A percentile compares a stretch with the other conserved stretches of the same genome.
phyloP scores from a whole-genome alignment of 23 tunicate genomes.

The Pegea sp. region DNA sequence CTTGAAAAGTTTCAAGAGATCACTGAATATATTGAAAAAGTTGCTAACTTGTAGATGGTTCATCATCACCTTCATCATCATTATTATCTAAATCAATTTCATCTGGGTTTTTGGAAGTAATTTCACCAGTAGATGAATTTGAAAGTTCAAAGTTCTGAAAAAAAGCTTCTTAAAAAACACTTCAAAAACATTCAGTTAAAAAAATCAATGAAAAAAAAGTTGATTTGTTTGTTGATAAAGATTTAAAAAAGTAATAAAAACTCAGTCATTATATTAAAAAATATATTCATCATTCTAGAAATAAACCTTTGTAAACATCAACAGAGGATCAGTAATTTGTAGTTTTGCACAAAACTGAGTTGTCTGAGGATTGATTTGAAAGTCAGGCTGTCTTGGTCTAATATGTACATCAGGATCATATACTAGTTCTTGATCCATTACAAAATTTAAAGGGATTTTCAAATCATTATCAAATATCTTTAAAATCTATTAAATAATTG shows the following conservation, averaged over 20 bases:
- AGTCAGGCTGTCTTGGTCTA: constrained; percentile 10
- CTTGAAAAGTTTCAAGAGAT: too few relatives aligned
- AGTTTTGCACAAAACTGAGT: constrained; percentile 76
- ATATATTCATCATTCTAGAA: background rate
- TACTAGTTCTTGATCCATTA: constrained; percentile 23
- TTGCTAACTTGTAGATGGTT: background rate
- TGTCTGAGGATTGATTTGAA: constrained; percentile 56
- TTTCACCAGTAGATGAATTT: too few relatives aligned
- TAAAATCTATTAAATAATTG: constrained; percentile 8
- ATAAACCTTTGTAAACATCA: constrained; percentile 31
- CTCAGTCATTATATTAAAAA: background rate
- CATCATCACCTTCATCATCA: constrained; percentile 11
- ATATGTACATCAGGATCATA: constrained; percentile 42
- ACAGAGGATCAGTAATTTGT: constrained; percentile 59
- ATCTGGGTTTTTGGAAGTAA: constrained; percentile 53
- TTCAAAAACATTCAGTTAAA: too few relatives aligned
- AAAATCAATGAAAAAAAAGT: background rate
- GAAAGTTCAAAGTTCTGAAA: too few relatives aligned
- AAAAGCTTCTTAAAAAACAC: too few relatives aligned
- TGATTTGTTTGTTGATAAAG: background rate
- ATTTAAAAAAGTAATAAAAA: background rate
- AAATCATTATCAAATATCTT: constrained; percentile 20
- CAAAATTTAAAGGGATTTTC: constrained; percentile 47
- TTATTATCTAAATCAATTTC: constrained; percentile 73
- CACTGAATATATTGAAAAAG: too few relatives aligned